Conservation (phyloP, 1,140 invertebrate species). For the Drosophila nasuta region DNA sequence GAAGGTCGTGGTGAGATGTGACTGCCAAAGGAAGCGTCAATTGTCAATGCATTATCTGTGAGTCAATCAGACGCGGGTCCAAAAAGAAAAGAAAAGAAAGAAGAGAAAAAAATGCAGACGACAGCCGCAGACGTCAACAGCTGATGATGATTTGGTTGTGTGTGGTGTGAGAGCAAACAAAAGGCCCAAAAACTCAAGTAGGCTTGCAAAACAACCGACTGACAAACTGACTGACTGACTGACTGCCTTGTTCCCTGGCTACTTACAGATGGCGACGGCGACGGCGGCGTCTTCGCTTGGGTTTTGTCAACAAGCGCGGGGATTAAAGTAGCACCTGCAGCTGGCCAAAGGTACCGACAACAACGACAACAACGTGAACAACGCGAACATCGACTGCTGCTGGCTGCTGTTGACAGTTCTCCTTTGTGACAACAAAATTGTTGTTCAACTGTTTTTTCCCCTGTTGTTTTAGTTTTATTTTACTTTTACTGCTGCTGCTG, state of each 20-base stretch:
- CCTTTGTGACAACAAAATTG: slow-evolving; percentile 81
- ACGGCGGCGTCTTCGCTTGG: neutral
- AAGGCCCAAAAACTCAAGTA: slow-evolving; percentile 38
- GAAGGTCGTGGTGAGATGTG: neutral
- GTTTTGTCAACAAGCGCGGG: slow-evolving; percentile 72
- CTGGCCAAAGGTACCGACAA: slow-evolving; percentile 45
- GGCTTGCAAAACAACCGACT: slow-evolving; percentile 7
- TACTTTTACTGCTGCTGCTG: neutral
- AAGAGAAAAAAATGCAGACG: slow-evolving; percentile 9
- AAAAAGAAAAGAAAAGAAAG: too few relatives aligned
- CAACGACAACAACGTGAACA: slow-evolving; percentile 18
- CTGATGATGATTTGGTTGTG: slow-evolving; percentile 29
- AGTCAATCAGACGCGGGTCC: slow-evolving; percentile 34
- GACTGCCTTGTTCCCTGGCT: neutral
- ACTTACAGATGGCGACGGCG: neutral
- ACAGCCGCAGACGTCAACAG: slow-evolving; percentile 35
- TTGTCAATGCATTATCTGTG: slow-evolving; percentile 51
- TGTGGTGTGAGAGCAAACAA: slow-evolving; percentile 29
- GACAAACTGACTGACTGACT: neutral
- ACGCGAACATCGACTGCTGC: slow-evolving; percentile 27
- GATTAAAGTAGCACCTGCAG: slow-evolving; percentile 80
- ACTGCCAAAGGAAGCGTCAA: slow-evolving; percentile 49
- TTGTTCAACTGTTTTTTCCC: slow-evolving; percentile 45
- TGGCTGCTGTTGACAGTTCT: slow-evolving; percentile 70
- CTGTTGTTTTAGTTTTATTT: slow-evolving; percentile 29